Percentiles rank a stretch among this genome's conserved stretches.
Conservation (phyloP, 2,113 vertebrate species). For the Eulacestoma nigropectus region DNA sequence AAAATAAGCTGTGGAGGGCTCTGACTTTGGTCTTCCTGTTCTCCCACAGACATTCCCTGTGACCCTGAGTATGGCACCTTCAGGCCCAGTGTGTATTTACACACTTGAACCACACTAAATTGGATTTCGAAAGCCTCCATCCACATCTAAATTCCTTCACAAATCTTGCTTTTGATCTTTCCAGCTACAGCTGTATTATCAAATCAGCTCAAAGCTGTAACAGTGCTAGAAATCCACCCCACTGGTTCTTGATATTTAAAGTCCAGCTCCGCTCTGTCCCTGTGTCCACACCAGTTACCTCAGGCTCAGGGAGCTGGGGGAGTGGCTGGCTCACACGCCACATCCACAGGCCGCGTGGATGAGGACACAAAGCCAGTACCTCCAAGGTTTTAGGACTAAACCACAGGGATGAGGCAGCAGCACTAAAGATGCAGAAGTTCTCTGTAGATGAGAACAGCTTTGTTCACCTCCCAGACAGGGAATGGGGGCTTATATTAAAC, state of each 20-base stretch:
- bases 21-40: not conserved
- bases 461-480: not conserved
- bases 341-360: rapidly evolving
- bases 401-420: not conserved
- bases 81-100: not conserved
- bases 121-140: not conserved
- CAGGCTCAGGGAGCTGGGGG: not conserved
- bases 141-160: not conserved
- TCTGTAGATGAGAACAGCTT: not conserved
- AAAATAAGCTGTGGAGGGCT: not conserved
- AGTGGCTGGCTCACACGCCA: not conserved
- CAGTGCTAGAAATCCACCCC: not conserved
- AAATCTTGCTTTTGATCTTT: not conserved
- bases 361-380: not conserved
- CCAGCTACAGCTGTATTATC: not conserved
- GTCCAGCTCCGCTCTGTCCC: not conserved
- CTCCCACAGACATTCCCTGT: not conserved
- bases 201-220: not conserved
- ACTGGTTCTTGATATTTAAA: not conserved
- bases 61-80: not conserved
- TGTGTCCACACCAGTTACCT: not conserved
- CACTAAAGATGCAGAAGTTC: not conserved
- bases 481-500: not conserved
- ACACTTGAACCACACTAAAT: not conserved
- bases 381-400: not conserved